Conservation (phyloP, 2,113 vertebrate genomes). For the Chionis minor region DNA sequence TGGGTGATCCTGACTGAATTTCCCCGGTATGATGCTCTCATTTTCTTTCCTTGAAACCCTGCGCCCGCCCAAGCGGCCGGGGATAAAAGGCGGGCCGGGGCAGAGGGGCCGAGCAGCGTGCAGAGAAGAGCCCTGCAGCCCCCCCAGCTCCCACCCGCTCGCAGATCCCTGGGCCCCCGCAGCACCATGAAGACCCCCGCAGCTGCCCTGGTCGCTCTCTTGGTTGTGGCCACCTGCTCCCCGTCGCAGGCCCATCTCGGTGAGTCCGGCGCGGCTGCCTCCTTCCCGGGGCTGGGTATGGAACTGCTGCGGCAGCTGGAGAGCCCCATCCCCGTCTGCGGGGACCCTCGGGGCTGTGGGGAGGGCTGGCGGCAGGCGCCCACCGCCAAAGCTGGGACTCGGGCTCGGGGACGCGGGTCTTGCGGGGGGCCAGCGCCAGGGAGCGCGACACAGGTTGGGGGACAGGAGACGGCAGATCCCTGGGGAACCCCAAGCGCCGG, state of each 20-base stretch:
- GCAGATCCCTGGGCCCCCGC: rapidly evolving
- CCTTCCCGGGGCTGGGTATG: rapidly evolving
- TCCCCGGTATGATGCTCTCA: background rate
- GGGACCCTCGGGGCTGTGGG: background rate
- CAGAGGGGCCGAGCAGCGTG: background rate
- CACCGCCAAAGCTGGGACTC: background rate
- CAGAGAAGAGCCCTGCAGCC: background rate
- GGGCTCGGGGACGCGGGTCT: background rate
- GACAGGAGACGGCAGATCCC: background rate
- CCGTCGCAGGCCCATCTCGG: background rate
- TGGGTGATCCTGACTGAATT: background rate
- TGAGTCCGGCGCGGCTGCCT: rapidly evolving
- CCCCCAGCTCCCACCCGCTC: background rate
- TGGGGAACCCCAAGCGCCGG: background rate
- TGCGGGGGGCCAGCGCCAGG: background rate
- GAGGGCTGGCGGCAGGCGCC: background rate
- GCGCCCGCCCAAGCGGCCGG: background rate
- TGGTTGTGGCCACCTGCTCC: background rate
- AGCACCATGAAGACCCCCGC: background rate
- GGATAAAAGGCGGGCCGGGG: background rate
- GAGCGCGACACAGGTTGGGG: background rate
- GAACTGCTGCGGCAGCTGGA: background rate
- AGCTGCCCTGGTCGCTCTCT: background rate
- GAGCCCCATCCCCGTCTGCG: rapidly evolving
- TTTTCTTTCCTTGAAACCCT: background rate